Evolutionary conservation across 2,113 vertebrate species (phyloP).

Genomic region (Atractosteus spatula): DNA sequence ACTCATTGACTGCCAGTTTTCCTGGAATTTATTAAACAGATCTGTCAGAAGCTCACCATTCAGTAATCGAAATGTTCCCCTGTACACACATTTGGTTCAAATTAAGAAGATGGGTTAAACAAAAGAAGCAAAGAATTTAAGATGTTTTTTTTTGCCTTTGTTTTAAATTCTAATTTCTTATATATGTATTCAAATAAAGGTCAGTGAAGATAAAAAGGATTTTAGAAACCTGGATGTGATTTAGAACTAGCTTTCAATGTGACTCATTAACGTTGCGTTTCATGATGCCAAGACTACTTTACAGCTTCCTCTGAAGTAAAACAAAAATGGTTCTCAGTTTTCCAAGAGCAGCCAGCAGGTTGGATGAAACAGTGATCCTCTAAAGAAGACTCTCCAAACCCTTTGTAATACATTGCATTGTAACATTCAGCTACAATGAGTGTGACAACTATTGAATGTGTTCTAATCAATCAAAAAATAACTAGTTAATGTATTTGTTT

Average conservation of each 20-base stretch:
- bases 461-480: too few species aligned
- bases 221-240: background rate
- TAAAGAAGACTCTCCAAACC: too few species aligned
- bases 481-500: too few species aligned
- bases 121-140: constrained; percentile 1
- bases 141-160: background rate
- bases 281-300: too few species aligned
- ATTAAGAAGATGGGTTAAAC: constrained; percentile 7
- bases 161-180: background rate
- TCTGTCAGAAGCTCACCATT: constrained; percentile 1
- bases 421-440: too few species aligned
- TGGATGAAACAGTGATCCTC: too few species aligned
- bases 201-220: background rate
- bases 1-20: constrained; percentile 9
- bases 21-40: constrained; percentile 2
- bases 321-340: too few species aligned
- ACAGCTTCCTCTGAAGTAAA: too few species aligned
- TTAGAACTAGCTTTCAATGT: too few species aligned
- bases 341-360: too few species aligned
- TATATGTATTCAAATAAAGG: background rate
- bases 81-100: constrained; percentile 26
- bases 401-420: too few species aligned
- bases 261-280: background rate
- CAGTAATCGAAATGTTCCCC: constrained; percentile 20
- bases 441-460: too few species aligned